Conservation (phyloP, 2,113 vertebrate species). For the Microtus ochrogaster region DNA sequence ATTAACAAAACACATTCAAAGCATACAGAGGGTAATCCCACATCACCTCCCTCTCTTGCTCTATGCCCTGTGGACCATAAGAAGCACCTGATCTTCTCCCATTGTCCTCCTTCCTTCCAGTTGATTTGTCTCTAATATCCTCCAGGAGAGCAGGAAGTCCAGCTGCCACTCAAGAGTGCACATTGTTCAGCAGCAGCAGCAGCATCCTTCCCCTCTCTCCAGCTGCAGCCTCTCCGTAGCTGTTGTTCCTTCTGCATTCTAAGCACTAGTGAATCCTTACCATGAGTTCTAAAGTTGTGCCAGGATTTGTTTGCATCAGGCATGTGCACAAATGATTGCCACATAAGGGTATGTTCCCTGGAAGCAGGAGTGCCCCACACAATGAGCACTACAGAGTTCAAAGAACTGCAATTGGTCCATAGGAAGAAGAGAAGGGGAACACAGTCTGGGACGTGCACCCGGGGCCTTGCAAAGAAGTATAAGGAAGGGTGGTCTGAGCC, state of each 20-base stretch:
- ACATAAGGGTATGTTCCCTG: not conserved
- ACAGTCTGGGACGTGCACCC: not conserved
- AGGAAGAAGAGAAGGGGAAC: not conserved
- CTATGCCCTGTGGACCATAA: not conserved
- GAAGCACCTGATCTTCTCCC: not conserved
- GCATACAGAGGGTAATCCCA: too few species aligned
- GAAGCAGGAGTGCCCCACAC: not conserved
- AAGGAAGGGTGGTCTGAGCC: not conserved
- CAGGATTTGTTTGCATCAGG: not conserved
- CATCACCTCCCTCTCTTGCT: not conserved
- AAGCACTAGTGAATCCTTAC: not conserved
- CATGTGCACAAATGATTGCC: not conserved
- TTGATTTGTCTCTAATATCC: not conserved
- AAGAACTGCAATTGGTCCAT: not conserved
- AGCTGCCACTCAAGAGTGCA: not conserved
- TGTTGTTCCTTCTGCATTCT: not conserved
- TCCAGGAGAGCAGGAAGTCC: not conserved
- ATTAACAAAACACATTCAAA: too few species aligned
- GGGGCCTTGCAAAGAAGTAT: not conserved
- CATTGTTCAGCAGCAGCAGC: not conserved
- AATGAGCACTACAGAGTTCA: not conserved
- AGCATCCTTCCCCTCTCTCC: not conserved
- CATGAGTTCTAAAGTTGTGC: not conserved
- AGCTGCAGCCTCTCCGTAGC: not conserved
- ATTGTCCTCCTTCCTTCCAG: not conserved